These are phyloP conservation scores for Pammene aurita DNA, from an alignment of 2,888 invertebrate species.

Conservation along the genomic window DNA sequence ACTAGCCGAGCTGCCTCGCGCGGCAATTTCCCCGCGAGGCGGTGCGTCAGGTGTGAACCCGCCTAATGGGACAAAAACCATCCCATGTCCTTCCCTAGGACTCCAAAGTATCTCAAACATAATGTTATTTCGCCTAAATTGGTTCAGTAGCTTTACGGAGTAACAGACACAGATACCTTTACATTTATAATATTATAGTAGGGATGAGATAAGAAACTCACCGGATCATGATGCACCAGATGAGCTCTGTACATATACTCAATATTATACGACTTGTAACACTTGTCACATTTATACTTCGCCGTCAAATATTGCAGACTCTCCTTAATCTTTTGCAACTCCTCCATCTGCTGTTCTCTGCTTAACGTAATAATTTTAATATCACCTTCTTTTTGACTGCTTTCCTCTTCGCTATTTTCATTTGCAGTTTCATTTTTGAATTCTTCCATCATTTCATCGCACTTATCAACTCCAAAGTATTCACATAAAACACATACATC, in stretches of 20 bases:
- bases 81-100: no score
- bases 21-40: no score
- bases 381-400: neutral
- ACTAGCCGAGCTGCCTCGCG: no score
- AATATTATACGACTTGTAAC: neutral
- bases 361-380: neutral
- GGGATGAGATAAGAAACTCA: neutral
- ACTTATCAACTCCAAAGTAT: neutral
- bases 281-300: neutral
- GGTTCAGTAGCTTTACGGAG: no score
- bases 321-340: neutral
- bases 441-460: neutral
- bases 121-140: no score
- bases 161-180: no score
- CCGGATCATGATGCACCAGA: neutral
- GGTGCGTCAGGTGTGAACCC: no score
- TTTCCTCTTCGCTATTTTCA: neutral
- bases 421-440: neutral
- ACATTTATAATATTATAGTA: no score
- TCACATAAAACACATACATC: neutral
- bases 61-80: no score
- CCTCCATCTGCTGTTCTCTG: neutral
- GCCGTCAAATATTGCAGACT: neutral
- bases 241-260: slow-evolving; percentile 3
- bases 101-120: no score